phyloP scores from a whole-genome alignment of 2,888 invertebrate genomes.

The Cataglyphis altisquamis region DNA sequence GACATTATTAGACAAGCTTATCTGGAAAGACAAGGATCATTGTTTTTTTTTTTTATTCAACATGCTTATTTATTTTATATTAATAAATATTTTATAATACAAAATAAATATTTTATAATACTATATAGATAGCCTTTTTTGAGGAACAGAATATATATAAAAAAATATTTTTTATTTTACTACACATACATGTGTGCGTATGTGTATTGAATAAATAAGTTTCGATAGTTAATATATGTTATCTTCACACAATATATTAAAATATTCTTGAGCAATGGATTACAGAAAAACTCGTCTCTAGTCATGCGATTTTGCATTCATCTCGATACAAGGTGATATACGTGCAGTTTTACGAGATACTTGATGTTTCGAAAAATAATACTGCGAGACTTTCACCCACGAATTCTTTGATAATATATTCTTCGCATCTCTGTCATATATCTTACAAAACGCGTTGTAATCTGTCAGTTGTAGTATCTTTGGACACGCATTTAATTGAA shows the following conservation, averaged over 20 bases:
- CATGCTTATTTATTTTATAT: neutral
- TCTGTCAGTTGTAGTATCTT: neutral
- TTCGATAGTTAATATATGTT: neutral
- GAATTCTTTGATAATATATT: slow-evolving; percentile 12
- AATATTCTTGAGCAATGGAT: slow-evolving; percentile 11
- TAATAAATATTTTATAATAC: neutral
- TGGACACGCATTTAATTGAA: neutral
- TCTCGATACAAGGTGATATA: slow-evolving; percentile 32
- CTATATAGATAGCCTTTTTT: neutral
- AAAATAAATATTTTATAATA: neutral
- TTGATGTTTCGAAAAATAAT: slow-evolving; percentile 20
- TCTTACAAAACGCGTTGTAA: slow-evolving; percentile 6
- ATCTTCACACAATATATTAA: slow-evolving; percentile 21
- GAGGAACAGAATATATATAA: neutral
- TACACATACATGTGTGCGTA: neutral
- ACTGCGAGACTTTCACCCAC: neutral
- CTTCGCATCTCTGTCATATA: slow-evolving; percentile 15
- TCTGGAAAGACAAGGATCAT: neutral
- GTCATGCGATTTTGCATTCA: slow-evolving; percentile 65
- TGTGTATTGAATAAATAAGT: slow-evolving; percentile 12
- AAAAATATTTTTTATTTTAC: neutral
- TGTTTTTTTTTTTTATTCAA: neutral
- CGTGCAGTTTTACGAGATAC: slow-evolving; percentile 27
- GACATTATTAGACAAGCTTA: neutral
- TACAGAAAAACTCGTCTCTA: slow-evolving; percentile 40